Percentiles rank a stretch among this genome's conserved stretches.
These are phyloP conservation scores for Porites lobata DNA, from an alignment of 92 coral and sea anemone genomes.

Conservation along the genomic window DNA sequence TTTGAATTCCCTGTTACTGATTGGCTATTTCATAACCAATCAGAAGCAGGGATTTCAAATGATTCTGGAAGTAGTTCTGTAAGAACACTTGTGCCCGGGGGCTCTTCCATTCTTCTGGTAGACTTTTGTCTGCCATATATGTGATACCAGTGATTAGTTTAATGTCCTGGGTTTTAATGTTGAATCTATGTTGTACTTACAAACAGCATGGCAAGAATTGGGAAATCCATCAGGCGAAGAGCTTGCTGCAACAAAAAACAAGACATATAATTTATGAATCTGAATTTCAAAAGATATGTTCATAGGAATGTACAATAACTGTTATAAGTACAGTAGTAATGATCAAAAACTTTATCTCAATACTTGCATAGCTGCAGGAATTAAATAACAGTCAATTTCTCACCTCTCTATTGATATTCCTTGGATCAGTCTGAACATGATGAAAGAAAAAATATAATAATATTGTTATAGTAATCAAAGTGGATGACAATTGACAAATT, in stretches of 20 bases:
- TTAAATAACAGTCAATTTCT: not conserved
- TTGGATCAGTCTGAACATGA: conserved; percentile 86
- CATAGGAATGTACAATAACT: too few species aligned
- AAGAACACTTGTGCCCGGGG: too few species aligned
- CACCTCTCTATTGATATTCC: conserved; percentile 82
- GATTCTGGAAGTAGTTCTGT: too few species aligned
- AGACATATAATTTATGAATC: not conserved
- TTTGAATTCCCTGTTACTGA: too few species aligned
- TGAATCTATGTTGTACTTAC: conserved; percentile 58
- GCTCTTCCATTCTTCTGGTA: too few species aligned
- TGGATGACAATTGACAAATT: not conserved
- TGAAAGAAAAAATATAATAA: not conserved
- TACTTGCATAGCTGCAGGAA: not conserved
- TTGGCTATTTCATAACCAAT: too few species aligned
- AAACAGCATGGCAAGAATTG: conserved; percentile 82
- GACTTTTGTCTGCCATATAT: too few species aligned
- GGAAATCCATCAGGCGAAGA: conserved; percentile 93
- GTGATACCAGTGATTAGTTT: too few species aligned
- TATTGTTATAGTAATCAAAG: too few species aligned
- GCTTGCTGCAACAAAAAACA: conserved; percentile 78
- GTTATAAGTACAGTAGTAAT: too few species aligned
- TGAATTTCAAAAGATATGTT: too few species aligned
- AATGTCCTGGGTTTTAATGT: not conserved
- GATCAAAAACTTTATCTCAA: not conserved
- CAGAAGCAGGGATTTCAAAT: too few species aligned